Conservation (phyloP, 1,140 invertebrate genomes). For the Microplitis demolitor region DNA sequence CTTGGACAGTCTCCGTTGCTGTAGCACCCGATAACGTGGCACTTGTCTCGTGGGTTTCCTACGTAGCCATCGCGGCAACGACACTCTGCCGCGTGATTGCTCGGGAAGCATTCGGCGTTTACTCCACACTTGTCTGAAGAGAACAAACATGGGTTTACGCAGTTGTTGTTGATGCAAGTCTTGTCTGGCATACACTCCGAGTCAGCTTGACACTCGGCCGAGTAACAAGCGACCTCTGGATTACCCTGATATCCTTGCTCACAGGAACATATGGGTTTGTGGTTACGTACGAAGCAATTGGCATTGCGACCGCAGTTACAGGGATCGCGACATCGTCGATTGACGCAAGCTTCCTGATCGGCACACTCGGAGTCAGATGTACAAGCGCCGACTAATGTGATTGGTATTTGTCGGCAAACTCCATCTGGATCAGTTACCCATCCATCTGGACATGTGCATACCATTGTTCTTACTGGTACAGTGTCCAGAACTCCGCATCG, state of each 20-base stretch:
- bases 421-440: constrained; percentile 79
- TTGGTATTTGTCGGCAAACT: constrained; percentile 68
- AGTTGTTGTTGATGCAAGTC: constrained; percentile 83
- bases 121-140: constrained; percentile 79
- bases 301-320: constrained; percentile 87
- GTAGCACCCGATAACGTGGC: constrained; percentile 82
- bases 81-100: constrained; percentile 77
- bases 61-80: constrained; percentile 79
- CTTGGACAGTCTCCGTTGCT: constrained; percentile 86
- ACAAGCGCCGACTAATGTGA: constrained; percentile 68
- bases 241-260: constrained; percentile 82
- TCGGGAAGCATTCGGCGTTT: constrained; percentile 82
- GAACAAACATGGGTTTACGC: constrained; percentile 79
- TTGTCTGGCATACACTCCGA: constrained; percentile 80
- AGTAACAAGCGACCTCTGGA: constrained; percentile 77
- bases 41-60: constrained; percentile 78
- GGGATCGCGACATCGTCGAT: constrained; percentile 82
- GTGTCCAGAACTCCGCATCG: constrained; percentile 81
- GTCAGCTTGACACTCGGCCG: constrained; percentile 78
- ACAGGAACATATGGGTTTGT: constrained; percentile 85
- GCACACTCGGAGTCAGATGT: constrained; percentile 78
- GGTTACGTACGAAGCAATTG: constrained; percentile 79
- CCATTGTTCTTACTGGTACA: constrained; percentile 80
- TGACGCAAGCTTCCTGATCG: constrained; percentile 79
- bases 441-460: constrained; percentile 82